Evolutionary conservation across 1,140 invertebrate genomes (phyloP).

Genomic region (Leptoteleia sp.): DNA sequence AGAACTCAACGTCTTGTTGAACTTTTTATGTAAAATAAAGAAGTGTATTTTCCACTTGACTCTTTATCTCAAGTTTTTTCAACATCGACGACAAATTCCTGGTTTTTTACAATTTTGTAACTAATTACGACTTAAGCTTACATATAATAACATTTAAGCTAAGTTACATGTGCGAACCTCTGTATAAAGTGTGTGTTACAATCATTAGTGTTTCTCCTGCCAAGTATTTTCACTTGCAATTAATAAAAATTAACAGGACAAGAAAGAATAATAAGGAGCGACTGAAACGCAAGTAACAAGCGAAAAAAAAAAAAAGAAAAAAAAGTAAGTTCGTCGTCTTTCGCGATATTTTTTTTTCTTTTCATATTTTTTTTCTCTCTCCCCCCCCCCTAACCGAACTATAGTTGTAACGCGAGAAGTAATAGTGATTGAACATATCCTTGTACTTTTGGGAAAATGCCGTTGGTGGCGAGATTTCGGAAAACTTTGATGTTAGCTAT

Average conservation of each 20-base stretch:
- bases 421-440: constrained; percentile 32
- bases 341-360: no score
- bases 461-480: neutral
- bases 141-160: constrained; percentile 43
- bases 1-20: no score
- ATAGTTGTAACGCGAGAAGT: constrained; percentile 1
- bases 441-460: constrained; percentile 33
- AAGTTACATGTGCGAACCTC: constrained; percentile 36
- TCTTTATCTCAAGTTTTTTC: constrained; percentile 1
- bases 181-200: constrained; percentile 31
- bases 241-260: no score
- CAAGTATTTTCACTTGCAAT: no score
- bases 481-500: constrained; percentile 1
- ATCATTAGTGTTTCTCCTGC: constrained; percentile 35
- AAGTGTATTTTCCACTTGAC: neutral
- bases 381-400: neutral
- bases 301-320: no score
- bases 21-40: constrained; percentile 15
- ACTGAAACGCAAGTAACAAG: no score
- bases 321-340: neutral
- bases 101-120: constrained; percentile 29
- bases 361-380: no score
- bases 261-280: no score
- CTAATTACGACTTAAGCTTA: constrained; percentile 38
- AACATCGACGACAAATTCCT: constrained; percentile 13